Percentiles rank a stretch among this genome's conserved stretches.
Conservation (phyloP, 2,797 vertebrate species). For the Nothura maculosa region DNA sequence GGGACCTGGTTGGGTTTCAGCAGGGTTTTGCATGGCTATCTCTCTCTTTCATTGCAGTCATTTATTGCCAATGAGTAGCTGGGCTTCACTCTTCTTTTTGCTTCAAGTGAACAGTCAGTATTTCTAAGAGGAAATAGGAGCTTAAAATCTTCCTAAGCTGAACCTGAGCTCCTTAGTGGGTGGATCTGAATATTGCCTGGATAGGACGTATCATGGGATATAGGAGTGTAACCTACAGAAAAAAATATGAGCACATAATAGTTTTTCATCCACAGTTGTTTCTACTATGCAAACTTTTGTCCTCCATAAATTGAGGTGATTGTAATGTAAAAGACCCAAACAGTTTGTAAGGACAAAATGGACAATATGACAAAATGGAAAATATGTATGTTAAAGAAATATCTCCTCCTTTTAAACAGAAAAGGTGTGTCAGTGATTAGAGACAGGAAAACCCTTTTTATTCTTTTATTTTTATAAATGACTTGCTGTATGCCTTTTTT, state of each 20-base stretch:
- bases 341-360: neutral
- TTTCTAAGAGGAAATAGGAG: neutral
- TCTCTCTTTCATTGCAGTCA: neutral
- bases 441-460: neutral
- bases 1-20: neutral
- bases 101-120: neutral
- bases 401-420: neutral
- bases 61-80: neutral
- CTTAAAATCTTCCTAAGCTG: neutral
- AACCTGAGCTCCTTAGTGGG: neutral
- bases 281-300: constrained; percentile 41
- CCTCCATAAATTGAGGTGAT: neutral
- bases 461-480: neutral
- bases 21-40: neutral
- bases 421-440: constrained; percentile 9
- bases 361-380: constrained; percentile 42
- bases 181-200: neutral
- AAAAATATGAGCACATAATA: neutral
- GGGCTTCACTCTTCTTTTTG: neutral
- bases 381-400: neutral
- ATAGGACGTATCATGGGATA: neutral
- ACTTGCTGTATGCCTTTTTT: neutral
- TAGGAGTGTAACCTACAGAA: neutral
- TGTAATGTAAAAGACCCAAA: neutral
- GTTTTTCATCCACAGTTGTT: constrained; percentile 41